Evolutionary conservation across 2,888 invertebrate genomes (phyloP).

Genomic region (Liposcelis brunnea): DNA sequence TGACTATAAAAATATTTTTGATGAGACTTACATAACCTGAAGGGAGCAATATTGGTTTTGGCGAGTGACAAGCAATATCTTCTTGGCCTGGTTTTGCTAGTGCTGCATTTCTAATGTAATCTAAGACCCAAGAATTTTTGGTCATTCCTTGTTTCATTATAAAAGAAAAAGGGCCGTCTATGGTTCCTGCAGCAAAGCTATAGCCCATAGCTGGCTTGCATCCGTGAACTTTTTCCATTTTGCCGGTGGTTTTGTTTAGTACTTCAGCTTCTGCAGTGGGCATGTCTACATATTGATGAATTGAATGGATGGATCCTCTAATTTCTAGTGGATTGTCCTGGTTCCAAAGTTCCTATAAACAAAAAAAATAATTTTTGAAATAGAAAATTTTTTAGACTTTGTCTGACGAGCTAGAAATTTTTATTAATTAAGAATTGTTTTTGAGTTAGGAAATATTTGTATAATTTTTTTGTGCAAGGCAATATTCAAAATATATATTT

Average conservation of each 20-base stretch:
- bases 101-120: constrained; percentile 52
- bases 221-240: constrained; percentile 39
- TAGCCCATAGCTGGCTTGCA: constrained; percentile 88
- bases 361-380: constrained; percentile 6
- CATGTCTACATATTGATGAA: constrained; percentile 79
- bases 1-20: constrained; percentile 9
- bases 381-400: neutral
- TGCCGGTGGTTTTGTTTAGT: constrained; percentile 26
- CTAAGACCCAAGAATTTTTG: constrained; percentile 54
- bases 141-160: constrained; percentile 69
- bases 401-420: too few relatives aligned
- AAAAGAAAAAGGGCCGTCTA: constrained; percentile 74
- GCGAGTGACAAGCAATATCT: constrained; percentile 61
- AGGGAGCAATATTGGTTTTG: constrained; percentile 77
- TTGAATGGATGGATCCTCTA: constrained; percentile 49
- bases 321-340: too few relatives aligned
- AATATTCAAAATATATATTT: too few relatives aligned
- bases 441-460: too few relatives aligned
- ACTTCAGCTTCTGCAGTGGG: constrained; percentile 30
- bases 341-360: constrained; percentile 40
- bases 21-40: constrained; percentile 67
- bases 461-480: too few relatives aligned
- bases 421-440: neutral
- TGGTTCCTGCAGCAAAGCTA: constrained; percentile 85
- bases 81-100: constrained; percentile 54